Conservation (phyloP, 2,888 invertebrate genomes). For the Protodeltote pygarga region DNA sequence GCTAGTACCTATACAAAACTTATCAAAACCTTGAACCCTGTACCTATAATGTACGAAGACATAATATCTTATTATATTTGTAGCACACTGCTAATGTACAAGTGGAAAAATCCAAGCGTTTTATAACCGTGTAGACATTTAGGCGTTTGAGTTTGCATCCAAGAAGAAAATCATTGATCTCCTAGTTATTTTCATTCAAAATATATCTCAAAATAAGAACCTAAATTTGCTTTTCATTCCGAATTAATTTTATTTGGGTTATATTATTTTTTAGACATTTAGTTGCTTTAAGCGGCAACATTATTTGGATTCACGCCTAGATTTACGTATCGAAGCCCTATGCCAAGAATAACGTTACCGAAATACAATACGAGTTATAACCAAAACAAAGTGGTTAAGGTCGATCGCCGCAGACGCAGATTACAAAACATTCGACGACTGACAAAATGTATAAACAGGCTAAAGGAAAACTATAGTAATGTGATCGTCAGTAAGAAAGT, state of each 20-base stretch:
- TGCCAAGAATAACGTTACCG: constrained; percentile 50
- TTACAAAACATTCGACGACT: constrained; percentile 37
- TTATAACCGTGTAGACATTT: constrained; percentile 16
- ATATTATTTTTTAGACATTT: constrained; percentile 14
- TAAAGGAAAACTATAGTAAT: constrained; percentile 7
- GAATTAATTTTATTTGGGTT: constrained; percentile 8
- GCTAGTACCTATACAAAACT: constrained; percentile 13
- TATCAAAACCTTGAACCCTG: constrained; percentile 9
- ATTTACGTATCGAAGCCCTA: constrained; percentile 20
- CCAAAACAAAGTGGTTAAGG: constrained; percentile 49
- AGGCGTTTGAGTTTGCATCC: not conserved
- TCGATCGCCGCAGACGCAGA: constrained; percentile 31
- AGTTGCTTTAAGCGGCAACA: constrained; percentile 19
- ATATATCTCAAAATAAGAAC: not conserved
- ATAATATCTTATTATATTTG: not conserved
- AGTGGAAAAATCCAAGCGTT: constrained; percentile 27
- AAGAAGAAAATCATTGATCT: not conserved
- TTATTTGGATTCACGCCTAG: constrained; percentile 38
- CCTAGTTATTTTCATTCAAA: not conserved
- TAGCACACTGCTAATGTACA: not conserved
- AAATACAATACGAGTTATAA: constrained; percentile 44
- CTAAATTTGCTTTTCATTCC: constrained; percentile 6
- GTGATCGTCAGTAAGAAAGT: not conserved
- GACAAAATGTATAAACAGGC: constrained; percentile 2
- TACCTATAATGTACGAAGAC: not conserved